Percentiles rank a stretch among this genome's conserved stretches.
These are phyloP conservation scores for Huso huso DNA, from an alignment of 2,797 vertebrate species.

Conservation along the genomic window DNA sequence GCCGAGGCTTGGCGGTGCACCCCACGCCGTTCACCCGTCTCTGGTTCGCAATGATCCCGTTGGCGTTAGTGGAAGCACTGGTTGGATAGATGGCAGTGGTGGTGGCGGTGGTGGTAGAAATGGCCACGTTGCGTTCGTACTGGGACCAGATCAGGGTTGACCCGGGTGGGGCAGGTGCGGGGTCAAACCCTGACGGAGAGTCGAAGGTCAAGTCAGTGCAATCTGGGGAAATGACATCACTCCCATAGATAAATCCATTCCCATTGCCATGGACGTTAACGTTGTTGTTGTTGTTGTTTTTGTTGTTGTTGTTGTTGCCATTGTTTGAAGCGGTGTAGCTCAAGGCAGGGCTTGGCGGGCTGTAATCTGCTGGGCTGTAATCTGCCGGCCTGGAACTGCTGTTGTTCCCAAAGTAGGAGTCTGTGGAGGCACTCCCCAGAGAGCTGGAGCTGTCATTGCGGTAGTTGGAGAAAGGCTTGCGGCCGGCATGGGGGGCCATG, in stretches of 20 bases:
- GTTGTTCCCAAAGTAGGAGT: slow-evolving; percentile 81
- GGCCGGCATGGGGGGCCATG: slow-evolving; percentile 62
- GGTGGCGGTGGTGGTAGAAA: slow-evolving; percentile 40
- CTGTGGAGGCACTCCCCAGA: slow-evolving; percentile 84
- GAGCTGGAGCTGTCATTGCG: slow-evolving; percentile 92
- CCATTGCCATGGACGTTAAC: slow-evolving; percentile 42
- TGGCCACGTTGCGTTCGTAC: slow-evolving; percentile 60
- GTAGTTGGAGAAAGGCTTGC: slow-evolving; percentile 85
- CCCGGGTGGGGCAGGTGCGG: slow-evolving; percentile 65
- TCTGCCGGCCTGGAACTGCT: slow-evolving; percentile 68
- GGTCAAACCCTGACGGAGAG: slow-evolving; percentile 66
- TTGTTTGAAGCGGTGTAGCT: slow-evolving; percentile 71
- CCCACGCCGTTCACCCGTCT: slow-evolving; percentile 55
- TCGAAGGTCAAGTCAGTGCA: slow-evolving; percentile 71
- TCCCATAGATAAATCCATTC: slow-evolving; percentile 63
- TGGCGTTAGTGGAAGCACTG: slow-evolving; percentile 53
- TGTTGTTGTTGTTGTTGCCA: slow-evolving; percentile 67
- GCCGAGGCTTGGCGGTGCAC: slow-evolving; percentile 48
- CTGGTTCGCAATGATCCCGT: slow-evolving; percentile 52
- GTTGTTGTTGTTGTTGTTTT: slow-evolving; percentile 35
- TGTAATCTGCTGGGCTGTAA: slow-evolving; percentile 89
- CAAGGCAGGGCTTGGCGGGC: slow-evolving; percentile 82
- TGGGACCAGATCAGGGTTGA: slow-evolving; percentile 73
- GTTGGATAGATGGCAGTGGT: slow-evolving; percentile 42
- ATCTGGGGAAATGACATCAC: slow-evolving; percentile 72